Evolutionary conservation across 2,888 invertebrate genomes (phyloP).

Genomic region (Automeris io): DNA sequence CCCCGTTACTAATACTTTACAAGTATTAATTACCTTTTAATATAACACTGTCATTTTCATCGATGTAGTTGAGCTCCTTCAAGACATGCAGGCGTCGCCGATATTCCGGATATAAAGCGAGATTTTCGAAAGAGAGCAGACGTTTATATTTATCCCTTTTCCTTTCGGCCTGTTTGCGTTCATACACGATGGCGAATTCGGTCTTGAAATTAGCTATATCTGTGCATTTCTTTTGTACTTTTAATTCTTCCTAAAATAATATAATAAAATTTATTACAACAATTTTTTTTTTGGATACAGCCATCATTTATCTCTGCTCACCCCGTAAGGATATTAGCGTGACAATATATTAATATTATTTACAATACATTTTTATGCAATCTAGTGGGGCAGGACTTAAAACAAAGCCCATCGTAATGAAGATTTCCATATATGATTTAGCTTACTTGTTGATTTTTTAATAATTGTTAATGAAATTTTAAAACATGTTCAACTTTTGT

Average conservation of each 20-base stretch:
- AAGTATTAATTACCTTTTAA: constrained; percentile 41
- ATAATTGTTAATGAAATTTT: too few relatives aligned
- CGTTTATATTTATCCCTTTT: constrained; percentile 82
- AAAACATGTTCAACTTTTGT: too few relatives aligned
- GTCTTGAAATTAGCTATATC: constrained; percentile 88
- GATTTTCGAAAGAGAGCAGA: constrained; percentile 88
- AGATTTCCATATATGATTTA: too few relatives aligned
- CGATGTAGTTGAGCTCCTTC: constrained; percentile 82
- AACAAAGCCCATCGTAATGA: too few relatives aligned
- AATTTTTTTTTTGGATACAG: too few relatives aligned
- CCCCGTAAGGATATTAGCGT: too few relatives aligned
- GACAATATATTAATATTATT: too few relatives aligned
- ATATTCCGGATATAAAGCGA: constrained; percentile 94
- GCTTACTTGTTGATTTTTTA: too few relatives aligned
- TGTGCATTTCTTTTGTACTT: constrained; percentile 77
- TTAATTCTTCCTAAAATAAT: constrained; percentile 52
- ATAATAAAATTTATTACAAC: too few relatives aligned
- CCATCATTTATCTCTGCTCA: too few relatives aligned
- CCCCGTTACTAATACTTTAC: background rate
- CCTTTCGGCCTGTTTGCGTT: constrained; percentile 83
- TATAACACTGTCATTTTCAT: constrained; percentile 66
- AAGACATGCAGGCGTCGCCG: constrained; percentile 86
- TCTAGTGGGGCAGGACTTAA: too few relatives aligned
- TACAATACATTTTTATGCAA: too few relatives aligned
- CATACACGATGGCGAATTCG: constrained; percentile 85